phyloP scores from a whole-genome alignment of 2,797 vertebrate genomes.

The Streptopelia turtur region DNA sequence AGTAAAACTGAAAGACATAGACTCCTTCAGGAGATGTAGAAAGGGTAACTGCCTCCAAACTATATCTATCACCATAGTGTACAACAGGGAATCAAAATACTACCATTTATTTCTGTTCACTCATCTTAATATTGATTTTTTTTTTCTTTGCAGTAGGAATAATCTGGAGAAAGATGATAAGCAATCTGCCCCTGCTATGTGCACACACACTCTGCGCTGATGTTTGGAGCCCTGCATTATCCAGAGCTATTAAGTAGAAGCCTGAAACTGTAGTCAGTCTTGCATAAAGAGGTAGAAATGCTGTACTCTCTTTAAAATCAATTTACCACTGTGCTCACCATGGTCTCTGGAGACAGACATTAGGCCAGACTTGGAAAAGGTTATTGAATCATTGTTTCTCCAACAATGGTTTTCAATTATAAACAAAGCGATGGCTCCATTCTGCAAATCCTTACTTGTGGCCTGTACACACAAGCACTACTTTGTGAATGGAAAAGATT shows the following conservation, averaged over 20 bases:
- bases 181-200: neutral
- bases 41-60: neutral
- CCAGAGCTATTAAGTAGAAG: constrained; percentile 25
- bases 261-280: constrained; percentile 40
- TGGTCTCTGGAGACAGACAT: constrained; percentile 25
- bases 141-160: constrained; percentile 2
- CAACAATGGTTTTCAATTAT: constrained; percentile 48
- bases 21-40: neutral
- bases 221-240: neutral
- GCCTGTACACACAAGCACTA: neutral
- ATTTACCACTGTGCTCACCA: constrained; percentile 39
- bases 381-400: constrained; percentile 40
- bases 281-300: constrained; percentile 53
- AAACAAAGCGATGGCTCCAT: neutral
- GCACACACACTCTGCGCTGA: neutral
- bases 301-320: constrained; percentile 48
- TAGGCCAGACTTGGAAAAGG: constrained; percentile 27
- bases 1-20: neutral
- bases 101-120: neutral
- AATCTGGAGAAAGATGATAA: constrained; percentile 15
- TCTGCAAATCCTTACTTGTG: neutral
- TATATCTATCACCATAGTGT: neutral
- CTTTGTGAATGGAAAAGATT: neutral
- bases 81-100: neutral
- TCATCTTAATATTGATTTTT: constrained; percentile 12